Base-by-base conservation (phyloP, 2,797 vertebrate genomes). In the Pipistrellus nathusii region DNA sequence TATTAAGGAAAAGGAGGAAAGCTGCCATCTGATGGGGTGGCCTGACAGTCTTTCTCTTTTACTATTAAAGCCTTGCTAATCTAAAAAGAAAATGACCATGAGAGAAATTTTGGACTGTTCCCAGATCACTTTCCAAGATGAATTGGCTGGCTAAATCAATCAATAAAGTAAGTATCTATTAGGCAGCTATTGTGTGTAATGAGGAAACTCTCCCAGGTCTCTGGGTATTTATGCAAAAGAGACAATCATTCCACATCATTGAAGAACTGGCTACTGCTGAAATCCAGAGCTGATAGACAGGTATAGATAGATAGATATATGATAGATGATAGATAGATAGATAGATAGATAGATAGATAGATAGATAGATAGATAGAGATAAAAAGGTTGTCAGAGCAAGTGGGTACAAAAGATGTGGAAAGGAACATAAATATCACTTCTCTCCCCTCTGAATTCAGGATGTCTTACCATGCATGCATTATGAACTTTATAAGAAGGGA, bases 111-210 rank as follows among this genome's bases (percentile, higher is more conserved):
- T 59, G 48, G 71, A 51, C 82, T 44, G 69, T 71, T 55, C 20
- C 69, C 51, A 88, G 18, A 76, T 95, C 51, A 91, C 72, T 95
- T 94, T 82, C 78, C 46, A 71, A 90, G 69, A 82, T 92, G 71
- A 90, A 83, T 15, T 85, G 53, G 20, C 59, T 95, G 59, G n/a
- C 41, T 51, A 20, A 88, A 55, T 95, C 41, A 59, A 89, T 95
- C 85, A 88, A 80, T 90, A 92, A 85, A 72, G 38, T 41, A 85
- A 68, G 12, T 59, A 75, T 78, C 75, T 85, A 38, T 69, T 44
- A 25, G 51, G 48, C n/a, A 76, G 21, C 15, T 81, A 59, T 72
- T 66, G 18, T 72, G 32, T 86, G 8, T 88, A 85, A 90, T 44
- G 6, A 55, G 53, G 17, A 85, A 86, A 27, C 59, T 78, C 48